Percentiles rank a stretch among this genome's conserved stretches.
Conservation (phyloP, 2,888 invertebrate species). For the Drosophila phalerata region DNA sequence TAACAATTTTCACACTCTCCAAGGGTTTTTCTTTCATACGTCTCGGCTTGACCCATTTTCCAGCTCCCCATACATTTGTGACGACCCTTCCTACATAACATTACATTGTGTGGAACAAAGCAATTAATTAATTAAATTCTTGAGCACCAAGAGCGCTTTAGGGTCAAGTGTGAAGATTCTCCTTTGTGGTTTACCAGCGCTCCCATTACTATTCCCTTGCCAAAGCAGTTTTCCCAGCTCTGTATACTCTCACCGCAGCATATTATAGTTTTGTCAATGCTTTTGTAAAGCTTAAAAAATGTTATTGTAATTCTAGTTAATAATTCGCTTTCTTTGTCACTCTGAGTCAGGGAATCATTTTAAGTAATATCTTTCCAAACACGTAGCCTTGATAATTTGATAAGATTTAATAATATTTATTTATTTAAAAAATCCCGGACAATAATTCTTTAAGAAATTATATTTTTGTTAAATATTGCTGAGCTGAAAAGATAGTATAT, state of each 20-base stretch:
- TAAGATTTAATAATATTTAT: too few species aligned
- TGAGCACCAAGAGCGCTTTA: constrained; percentile 53
- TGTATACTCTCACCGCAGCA: neutral
- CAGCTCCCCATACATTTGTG: constrained; percentile 12
- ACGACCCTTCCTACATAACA: constrained; percentile 13
- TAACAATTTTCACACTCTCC: neutral
- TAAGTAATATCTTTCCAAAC: too few species aligned
- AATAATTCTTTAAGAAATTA: too few species aligned
- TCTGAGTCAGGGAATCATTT: too few species aligned
- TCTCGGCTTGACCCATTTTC: constrained; percentile 46
- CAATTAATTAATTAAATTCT: constrained; percentile 80
- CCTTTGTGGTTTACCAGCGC: constrained; percentile 53
- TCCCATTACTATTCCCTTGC: constrained; percentile 25
- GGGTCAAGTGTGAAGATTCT: constrained; percentile 68
- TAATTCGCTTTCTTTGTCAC: neutral
- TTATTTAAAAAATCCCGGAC: too few species aligned
- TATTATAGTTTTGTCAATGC: neutral
- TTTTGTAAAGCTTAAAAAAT: neutral
- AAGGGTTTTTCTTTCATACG: neutral
- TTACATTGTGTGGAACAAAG: constrained; percentile 38
- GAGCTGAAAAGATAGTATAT: too few species aligned
- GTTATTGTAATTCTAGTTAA: neutral
- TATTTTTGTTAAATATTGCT: too few species aligned
- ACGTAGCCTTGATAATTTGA: too few species aligned
- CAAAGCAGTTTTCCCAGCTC: constrained; percentile 26